phyloP scores from a whole-genome alignment of 2,888 invertebrate genomes.

The Eupeodes latifasciatus region DNA sequence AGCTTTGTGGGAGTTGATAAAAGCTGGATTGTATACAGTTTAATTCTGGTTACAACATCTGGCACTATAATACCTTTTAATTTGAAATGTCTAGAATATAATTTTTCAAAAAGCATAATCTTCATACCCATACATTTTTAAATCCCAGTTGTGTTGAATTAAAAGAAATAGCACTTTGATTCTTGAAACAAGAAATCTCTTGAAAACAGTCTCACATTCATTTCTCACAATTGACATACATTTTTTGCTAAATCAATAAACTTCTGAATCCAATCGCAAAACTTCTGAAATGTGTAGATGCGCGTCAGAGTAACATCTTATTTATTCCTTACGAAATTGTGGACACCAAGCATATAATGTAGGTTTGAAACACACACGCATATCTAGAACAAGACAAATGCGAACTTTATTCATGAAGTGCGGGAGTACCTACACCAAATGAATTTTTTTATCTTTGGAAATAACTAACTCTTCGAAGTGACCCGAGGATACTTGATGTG shows the following conservation, averaged over 20 bases:
- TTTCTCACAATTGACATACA: slow-evolving; percentile 48
- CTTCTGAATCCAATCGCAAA: slow-evolving; percentile 68
- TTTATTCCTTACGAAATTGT: slow-evolving; percentile 63
- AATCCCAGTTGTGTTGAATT: too few relatives aligned
- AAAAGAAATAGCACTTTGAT: not conserved
- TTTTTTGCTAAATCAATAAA: slow-evolving; percentile 65
- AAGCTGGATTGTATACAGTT: too few relatives aligned
- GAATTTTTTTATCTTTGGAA: slow-evolving; percentile 62
- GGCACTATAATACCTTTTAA: too few relatives aligned
- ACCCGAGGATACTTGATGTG: slow-evolving; percentile 26
- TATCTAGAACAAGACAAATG: slow-evolving; percentile 22
- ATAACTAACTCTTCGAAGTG: slow-evolving; percentile 73
- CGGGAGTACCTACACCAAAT: slow-evolving; percentile 51
- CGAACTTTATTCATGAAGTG: slow-evolving; percentile 59
- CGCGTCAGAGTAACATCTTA: slow-evolving; percentile 70
- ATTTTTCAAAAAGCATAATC: too few relatives aligned
- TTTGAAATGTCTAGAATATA: too few relatives aligned
- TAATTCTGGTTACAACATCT: too few relatives aligned
- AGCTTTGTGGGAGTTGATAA: too few relatives aligned
- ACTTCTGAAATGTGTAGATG: slow-evolving; percentile 71
- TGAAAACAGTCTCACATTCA: slow-evolving; percentile 25
- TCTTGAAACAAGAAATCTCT: not conserved
- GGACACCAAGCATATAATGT: slow-evolving; percentile 2
- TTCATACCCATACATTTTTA: too few relatives aligned
- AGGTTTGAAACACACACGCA: slow-evolving; percentile 65